Conservation (phyloP, 1,140 invertebrate species). For the Trachymyrmex cornetzi region DNA sequence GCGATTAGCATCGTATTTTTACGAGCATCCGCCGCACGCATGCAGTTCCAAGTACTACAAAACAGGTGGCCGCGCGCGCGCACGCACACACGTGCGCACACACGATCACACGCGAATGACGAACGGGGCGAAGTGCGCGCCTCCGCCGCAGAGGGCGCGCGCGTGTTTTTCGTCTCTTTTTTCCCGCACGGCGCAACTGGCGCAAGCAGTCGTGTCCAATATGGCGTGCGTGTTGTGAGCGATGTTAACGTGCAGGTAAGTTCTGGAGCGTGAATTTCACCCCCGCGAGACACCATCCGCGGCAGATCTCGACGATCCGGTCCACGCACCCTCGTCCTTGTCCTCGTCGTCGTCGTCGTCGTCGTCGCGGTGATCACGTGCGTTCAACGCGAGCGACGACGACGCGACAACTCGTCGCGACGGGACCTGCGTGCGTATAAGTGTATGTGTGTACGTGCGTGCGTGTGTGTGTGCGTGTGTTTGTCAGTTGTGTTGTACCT, state of each 20-base stretch:
- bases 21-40: neutral
- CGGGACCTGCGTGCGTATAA: neutral
- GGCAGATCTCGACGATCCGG: neutral
- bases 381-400: neutral
- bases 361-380: neutral
- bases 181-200: neutral
- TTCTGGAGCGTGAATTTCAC: neutral
- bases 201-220: conserved; percentile 74
- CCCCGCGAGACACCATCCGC: neutral
- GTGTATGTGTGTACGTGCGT: neutral
- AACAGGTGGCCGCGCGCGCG: neutral
- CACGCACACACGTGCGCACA: neutral
- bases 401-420: neutral
- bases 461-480: neutral
- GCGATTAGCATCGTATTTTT: conserved; percentile 41
- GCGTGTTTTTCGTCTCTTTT: conserved; percentile 45
- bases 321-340: neutral
- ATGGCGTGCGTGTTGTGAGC: conserved; percentile 70
- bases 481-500: conserved; percentile 64
- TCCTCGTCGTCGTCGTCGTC: neutral
- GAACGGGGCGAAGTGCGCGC: neutral
- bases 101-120: neutral
- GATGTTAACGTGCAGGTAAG: conserved; percentile 73
- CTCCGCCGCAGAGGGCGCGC: conserved; percentile 41
- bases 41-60: neutral